Evolutionary conservation across 2,888 invertebrate genomes (phyloP).

Genomic region (Cylloceria caligata): DNA sequence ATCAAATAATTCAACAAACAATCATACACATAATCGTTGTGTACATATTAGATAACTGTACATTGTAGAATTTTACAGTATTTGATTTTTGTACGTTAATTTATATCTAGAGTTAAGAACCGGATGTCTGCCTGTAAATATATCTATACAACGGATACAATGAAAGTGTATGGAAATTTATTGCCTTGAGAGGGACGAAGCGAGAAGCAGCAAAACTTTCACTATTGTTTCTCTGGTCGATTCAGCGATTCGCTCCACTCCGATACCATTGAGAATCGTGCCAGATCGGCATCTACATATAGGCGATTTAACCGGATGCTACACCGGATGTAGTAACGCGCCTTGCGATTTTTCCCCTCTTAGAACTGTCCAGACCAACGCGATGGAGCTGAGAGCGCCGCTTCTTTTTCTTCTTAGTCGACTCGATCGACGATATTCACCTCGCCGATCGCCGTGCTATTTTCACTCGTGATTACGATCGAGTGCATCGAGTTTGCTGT

Average conservation of each 20-base stretch:
- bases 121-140: conserved; percentile 53
- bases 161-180: conserved; percentile 63
- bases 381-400: background rate
- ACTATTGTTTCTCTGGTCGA: conserved; percentile 47
- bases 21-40: conserved; percentile 23
- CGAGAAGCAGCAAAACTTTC: conserved; percentile 53
- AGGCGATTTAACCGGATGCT: conserved; percentile 47
- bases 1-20: conserved; percentile 28
- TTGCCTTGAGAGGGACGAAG: conserved; percentile 34
- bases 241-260: conserved; percentile 12
- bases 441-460: conserved; percentile 65
- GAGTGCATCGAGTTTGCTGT: conserved; percentile 66
- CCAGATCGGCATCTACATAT: conserved; percentile 21
- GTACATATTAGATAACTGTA: conserved; percentile 48
- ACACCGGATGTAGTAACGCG: conserved; percentile 58
- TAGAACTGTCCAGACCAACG: background rate
- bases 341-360: conserved; percentile 28
- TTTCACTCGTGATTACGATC: conserved; percentile 74
- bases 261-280: conserved; percentile 30
- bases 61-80: conserved; percentile 33
- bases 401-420: conserved; percentile 28
- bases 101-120: conserved; percentile 48
- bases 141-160: conserved; percentile 35
- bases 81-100: conserved; percentile 32
- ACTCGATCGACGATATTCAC: conserved; percentile 52